A percentile compares a stretch with the other conserved stretches of the same genome.
phyloP scores from a whole-genome alignment of 2,888 invertebrate species.

The Eupelmus urozonus region DNA sequence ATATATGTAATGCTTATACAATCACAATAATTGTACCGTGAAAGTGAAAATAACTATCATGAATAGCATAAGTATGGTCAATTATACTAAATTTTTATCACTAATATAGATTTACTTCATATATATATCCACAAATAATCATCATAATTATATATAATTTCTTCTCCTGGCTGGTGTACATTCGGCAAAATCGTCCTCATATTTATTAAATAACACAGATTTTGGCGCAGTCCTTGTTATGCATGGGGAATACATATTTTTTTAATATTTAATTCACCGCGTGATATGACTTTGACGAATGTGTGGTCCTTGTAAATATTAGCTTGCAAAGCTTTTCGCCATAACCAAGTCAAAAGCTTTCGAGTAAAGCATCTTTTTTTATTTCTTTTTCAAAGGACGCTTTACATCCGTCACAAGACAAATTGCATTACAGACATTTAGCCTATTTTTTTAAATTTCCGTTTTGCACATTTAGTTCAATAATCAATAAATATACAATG shows the following conservation, averaged over 20 bases:
- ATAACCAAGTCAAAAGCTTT: slow-evolving; percentile 27
- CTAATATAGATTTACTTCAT: background rate
- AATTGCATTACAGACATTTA: slow-evolving; percentile 36
- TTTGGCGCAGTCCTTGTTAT: slow-evolving; percentile 54
- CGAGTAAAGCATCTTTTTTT: slow-evolving; percentile 5
- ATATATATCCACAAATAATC: background rate
- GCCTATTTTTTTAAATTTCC: slow-evolving; percentile 12
- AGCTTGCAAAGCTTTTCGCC: slow-evolving; percentile 30
- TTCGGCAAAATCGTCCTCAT: slow-evolving; percentile 50
- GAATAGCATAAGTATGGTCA: too few relatives aligned
- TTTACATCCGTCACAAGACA: slow-evolving; percentile 32
- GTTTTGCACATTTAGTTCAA: slow-evolving; percentile 30
- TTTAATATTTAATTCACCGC: slow-evolving; percentile 45
- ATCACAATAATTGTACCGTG: background rate
- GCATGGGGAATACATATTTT: slow-evolving; percentile 40
- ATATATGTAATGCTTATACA: background rate
- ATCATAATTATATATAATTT: slow-evolving; percentile 49
- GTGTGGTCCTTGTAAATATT: slow-evolving; percentile 49
- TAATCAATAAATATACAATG: slow-evolving; percentile 37
- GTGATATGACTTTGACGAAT: slow-evolving; percentile 57
- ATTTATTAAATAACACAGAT: slow-evolving; percentile 50
- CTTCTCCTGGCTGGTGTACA: slow-evolving; percentile 33
- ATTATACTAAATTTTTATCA: too few relatives aligned
- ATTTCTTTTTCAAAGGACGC: slow-evolving; percentile 31
- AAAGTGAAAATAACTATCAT: background rate